These are phyloP conservation scores for Syrphus vitripennis DNA, from an alignment of 2,888 invertebrate genomes.

Conservation along the genomic window DNA sequence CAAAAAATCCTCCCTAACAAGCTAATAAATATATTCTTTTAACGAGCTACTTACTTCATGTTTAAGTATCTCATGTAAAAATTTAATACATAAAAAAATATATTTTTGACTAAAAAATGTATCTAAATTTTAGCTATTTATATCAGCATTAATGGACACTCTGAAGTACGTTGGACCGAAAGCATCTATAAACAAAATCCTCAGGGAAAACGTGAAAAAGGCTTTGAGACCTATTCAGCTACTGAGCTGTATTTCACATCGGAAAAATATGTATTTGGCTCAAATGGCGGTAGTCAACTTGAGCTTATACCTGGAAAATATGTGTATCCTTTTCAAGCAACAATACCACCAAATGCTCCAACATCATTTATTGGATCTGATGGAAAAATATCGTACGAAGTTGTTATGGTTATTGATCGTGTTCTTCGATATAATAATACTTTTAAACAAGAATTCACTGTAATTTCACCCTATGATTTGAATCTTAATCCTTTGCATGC, in stretches of 20 bases:
- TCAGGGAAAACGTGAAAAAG: slow-evolving; percentile 77
- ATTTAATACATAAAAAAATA: no score
- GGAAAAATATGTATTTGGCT: slow-evolving; percentile 79
- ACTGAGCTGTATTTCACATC: slow-evolving; percentile 78
- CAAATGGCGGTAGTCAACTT: slow-evolving; percentile 84
- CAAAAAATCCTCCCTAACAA: no score
- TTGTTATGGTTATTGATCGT: slow-evolving; percentile 89
- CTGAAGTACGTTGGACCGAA: slow-evolving; percentile 80
- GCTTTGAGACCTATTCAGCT: slow-evolving; percentile 76
- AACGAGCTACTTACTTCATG: no score
- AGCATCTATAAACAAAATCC: slow-evolving; percentile 76
- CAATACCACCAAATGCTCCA: slow-evolving; percentile 84
- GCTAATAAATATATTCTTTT: no score
- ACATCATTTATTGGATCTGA: slow-evolving; percentile 89
- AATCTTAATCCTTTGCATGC: slow-evolving; percentile 86
- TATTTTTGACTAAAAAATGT: background rate
- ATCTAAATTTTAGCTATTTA: slow-evolving; percentile 76
- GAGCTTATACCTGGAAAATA: slow-evolving; percentile 87
- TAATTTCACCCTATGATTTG: slow-evolving; percentile 89
- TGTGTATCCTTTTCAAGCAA: slow-evolving; percentile 89
- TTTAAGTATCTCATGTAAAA: no score
- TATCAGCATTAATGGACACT: slow-evolving; percentile 78
- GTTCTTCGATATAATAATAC: slow-evolving; percentile 94
- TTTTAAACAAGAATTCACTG: slow-evolving; percentile 89
- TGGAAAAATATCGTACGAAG: slow-evolving; percentile 89